Percentiles rank a stretch among this genome's conserved stretches.
Conservation (phyloP, 2,113 vertebrate genomes). For the Pitta sordida region DNA sequence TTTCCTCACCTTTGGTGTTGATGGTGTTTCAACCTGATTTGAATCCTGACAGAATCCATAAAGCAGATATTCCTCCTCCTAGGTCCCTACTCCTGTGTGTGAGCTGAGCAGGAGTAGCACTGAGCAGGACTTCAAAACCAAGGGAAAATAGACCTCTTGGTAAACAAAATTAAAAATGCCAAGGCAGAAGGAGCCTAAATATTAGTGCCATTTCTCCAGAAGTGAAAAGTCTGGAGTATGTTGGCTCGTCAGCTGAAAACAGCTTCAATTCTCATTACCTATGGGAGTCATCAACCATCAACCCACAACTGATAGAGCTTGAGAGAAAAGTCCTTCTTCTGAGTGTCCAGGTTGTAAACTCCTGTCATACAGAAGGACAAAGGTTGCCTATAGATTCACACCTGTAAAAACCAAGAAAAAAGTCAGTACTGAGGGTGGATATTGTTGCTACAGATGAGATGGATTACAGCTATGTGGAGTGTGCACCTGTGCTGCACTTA, state of each 20-base stretch:
- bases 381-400: neutral
- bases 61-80: neutral
- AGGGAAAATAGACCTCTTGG: neutral
- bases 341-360: neutral
- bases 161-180: neutral
- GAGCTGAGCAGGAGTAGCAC: accelerated
- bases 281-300: neutral
- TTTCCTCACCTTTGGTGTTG: neutral
- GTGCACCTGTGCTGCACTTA: accelerated
- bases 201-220: neutral
- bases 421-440: neutral
- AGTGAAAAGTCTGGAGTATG: neutral
- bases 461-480: neutral
- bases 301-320: neutral
- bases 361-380: neutral
- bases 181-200: neutral
- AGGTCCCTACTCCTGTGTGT: neutral
- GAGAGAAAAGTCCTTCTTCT: neutral
- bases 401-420: neutral
- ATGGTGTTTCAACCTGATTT: neutral
- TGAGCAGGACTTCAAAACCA: neutral
- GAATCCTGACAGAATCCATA: neutral
- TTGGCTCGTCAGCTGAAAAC: neutral
- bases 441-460: neutral
- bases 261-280: neutral